phyloP scores from a whole-genome alignment of 2,113 vertebrate species.

The Grallaria varia region DNA sequence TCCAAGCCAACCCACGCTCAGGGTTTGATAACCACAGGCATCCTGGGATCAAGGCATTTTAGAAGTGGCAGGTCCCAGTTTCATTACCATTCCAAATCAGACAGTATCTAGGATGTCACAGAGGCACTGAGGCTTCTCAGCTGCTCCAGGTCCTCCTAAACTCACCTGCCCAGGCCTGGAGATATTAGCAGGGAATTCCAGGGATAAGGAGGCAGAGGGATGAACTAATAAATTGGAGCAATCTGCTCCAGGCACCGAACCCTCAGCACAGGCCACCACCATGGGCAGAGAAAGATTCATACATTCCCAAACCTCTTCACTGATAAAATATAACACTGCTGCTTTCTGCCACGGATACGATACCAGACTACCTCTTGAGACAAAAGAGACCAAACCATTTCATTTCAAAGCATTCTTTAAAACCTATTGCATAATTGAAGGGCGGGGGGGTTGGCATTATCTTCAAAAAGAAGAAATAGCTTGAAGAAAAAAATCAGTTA shows the following conservation, averaged over 20 bases:
- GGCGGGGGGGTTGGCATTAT: neutral
- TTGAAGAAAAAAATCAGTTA: slow-evolving; percentile 16
- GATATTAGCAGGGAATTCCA: neutral
- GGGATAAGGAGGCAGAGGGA: neutral
- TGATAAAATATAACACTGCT: neutral
- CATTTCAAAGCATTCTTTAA: slow-evolving; percentile 52
- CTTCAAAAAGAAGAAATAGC: slow-evolving; percentile 54
- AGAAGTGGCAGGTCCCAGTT: neutral
- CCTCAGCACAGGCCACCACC: rapidly evolving
- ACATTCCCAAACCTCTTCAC: neutral
- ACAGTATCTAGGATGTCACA: neutral
- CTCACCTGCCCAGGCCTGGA: neutral
- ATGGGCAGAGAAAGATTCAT: neutral
- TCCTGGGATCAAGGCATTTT: neutral
- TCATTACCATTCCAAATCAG: neutral
- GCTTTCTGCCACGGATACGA: neutral
- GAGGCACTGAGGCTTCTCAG: neutral
- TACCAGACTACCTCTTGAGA: neutral
- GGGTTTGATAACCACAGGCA: neutral
- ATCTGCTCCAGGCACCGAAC: neutral
- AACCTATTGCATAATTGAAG: slow-evolving; percentile 11
- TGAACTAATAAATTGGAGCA: neutral
- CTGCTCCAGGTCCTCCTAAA: neutral
- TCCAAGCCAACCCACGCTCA: neutral
- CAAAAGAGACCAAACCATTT: neutral